Base-by-base conservation (phyloP, 2,888 invertebrate genomes). In the Deilephila elpenor region DNA sequence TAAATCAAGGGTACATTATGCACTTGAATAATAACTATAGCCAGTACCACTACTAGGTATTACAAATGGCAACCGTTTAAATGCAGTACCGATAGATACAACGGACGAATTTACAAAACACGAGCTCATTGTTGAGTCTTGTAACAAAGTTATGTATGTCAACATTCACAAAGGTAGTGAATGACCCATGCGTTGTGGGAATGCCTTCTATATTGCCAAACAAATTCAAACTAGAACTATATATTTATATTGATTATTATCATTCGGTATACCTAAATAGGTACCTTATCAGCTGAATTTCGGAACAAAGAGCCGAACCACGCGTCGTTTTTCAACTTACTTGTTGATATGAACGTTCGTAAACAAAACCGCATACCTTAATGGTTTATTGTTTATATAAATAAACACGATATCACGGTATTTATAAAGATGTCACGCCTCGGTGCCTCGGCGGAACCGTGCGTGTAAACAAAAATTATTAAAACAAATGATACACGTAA, bases 91-190 rank as follows among this genome's bases (percentile, higher is more conserved):
- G 74, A 75, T 78, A 78, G 80, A 79, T 78, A 82, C 76, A 74
- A 76, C 74, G 79, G 82, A 79, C 78, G 76, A 75, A 79, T 85
- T 87, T 86, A 83, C 84, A 83, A 86, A 86, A 86, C 83, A 86
- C 71, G 62, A 77, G 75, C 78, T 81, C 83, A 84, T 86, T 87
- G 86, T 87, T 82, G 78, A 73, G 73, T 74, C 71, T 78, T 78
- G 80, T 81, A 79, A 83, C 84, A 83, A 79, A 79, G 81, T 80
- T 34, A 70, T 37, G 60, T 74, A 75, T 79, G 81, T 81, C 83
- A 83, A 82, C 81, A 83, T 79, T 80, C 78, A 79, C 78, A 77
- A 79, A 80, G 73, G 73, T 78, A 78, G 59, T 71, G 56, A 32
- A 59, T 59, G 34, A 37, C 25, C 44, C 67, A 20, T 44, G 20